A percentile compares a stretch with the other conserved stretches of the same genome.
Evolutionary conservation across 2,797 vertebrate genomes (phyloP).

Genomic region (Monodelphis domestica): DNA sequence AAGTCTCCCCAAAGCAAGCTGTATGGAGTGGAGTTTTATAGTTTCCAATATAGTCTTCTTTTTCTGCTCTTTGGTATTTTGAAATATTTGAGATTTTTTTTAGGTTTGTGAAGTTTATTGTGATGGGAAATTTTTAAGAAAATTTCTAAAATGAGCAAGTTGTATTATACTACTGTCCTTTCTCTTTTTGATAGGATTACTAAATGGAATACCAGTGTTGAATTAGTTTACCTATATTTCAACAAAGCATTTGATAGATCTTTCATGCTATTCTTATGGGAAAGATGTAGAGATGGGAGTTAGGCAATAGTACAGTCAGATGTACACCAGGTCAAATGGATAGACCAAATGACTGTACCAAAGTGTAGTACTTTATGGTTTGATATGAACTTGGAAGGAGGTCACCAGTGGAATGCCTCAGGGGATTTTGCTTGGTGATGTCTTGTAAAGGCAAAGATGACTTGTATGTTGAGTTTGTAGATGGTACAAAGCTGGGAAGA

Average conservation of each 20-base stretch:
- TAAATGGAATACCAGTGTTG: neutral
- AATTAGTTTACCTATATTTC: neutral
- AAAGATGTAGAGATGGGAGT: neutral
- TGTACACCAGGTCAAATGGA: neutral
- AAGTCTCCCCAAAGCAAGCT: neutral
- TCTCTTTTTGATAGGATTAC: neutral
- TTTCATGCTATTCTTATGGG: neutral
- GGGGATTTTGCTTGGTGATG: neutral
- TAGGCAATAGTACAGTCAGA: neutral
- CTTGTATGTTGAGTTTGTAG: neutral
- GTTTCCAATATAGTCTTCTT: neutral
- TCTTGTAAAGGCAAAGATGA: neutral
- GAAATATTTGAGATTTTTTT: neutral
- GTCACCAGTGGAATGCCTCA: neutral
- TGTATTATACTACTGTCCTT: neutral
- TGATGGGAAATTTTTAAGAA: neutral
- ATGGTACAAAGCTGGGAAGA: neutral
- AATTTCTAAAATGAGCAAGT: neutral
- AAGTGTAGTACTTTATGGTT: neutral
- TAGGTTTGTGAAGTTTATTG: neutral
- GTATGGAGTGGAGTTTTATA: neutral
- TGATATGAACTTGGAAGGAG: neutral
- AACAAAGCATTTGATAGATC: neutral
- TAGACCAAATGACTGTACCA: neutral
- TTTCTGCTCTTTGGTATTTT: neutral